These are phyloP conservation scores for Telenomus remus DNA, from an alignment of 1,140 invertebrate genomes.

Conservation along the genomic window DNA sequence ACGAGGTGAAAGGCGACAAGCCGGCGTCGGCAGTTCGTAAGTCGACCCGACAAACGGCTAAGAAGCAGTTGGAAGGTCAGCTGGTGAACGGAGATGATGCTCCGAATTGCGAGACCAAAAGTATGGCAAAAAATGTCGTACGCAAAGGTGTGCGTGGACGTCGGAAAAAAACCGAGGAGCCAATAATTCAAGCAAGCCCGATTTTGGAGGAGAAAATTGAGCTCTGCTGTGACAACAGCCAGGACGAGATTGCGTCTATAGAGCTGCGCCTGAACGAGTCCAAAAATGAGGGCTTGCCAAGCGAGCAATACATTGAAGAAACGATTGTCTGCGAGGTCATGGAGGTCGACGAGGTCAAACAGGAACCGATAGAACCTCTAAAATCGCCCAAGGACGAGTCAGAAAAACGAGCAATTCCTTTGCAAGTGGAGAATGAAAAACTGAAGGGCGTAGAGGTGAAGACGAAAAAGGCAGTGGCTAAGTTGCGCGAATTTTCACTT, in stretches of 20 bases:
- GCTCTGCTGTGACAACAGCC: slow-evolving; percentile 14
- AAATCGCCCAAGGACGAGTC: slow-evolving; percentile 20
- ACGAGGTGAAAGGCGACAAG: slow-evolving; percentile 63
- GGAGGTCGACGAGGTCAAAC: slow-evolving; percentile 62
- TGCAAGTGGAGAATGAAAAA: slow-evolving; percentile 2
- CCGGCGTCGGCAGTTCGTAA: slow-evolving; percentile 63
- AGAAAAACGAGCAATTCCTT: slow-evolving; percentile 49
- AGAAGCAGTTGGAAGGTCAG: slow-evolving; percentile 62
- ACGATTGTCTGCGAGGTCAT: slow-evolving; percentile 69
- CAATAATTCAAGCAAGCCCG: neutral
- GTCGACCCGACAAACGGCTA: slow-evolving; percentile 68
- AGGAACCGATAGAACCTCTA: neutral
- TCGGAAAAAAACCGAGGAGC: slow-evolving; percentile 28
- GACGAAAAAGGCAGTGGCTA: slow-evolving; percentile 16
- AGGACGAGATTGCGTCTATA: neutral
- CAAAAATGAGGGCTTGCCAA: neutral
- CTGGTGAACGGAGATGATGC: neutral
- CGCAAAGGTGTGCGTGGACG: slow-evolving; percentile 45
- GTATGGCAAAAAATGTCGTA: slow-evolving; percentile 7
- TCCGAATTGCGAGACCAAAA: slow-evolving; percentile 10
- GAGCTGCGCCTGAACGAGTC: slow-evolving; percentile 6
- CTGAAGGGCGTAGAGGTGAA: slow-evolving; percentile 5
- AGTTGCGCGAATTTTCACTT: slow-evolving; percentile 32
- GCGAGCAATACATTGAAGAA: slow-evolving; percentile 68
- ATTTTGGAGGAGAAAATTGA: slow-evolving; percentile 14